These are phyloP conservation scores for Triplophysa rosa DNA, from an alignment of 2,113 vertebrate genomes.

Conservation along the genomic window DNA sequence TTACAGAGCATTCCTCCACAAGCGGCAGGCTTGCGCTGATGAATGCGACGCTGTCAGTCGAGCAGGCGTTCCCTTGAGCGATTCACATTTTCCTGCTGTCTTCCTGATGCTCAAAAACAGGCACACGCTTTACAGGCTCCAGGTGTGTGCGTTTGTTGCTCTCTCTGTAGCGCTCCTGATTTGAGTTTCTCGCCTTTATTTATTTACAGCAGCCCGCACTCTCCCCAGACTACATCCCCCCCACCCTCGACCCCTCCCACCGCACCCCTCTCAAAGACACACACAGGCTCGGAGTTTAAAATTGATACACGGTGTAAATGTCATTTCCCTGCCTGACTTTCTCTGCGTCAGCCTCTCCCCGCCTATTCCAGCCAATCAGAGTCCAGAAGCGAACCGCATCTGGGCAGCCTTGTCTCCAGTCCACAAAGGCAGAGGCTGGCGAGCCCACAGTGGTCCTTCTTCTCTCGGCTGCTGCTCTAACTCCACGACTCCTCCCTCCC, in stretches of 20 bases:
- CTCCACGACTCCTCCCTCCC: constrained; percentile 17
- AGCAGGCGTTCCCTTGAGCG: constrained; percentile 4
- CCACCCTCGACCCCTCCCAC: constrained; percentile 27
- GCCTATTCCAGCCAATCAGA: constrained; percentile 56
- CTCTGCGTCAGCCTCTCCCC: constrained; percentile 51
- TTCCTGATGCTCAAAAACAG: constrained; percentile 19
- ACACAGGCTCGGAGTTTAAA: constrained; percentile 48
- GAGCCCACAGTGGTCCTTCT: constrained; percentile 47
- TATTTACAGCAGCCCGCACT: constrained; percentile 46
- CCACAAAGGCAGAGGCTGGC: constrained; percentile 50
- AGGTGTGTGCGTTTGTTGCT: constrained; percentile 36
- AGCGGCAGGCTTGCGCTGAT: constrained; percentile 2
- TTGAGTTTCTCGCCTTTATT: constrained; percentile 49
- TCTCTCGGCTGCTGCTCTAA: constrained; percentile 39
- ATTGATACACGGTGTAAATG: constrained; percentile 59
- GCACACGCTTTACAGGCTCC: constrained; percentile 37
- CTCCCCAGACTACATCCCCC: constrained; percentile 9
- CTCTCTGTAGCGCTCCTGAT: constrained; percentile 48
- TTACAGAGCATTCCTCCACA: constrained; percentile 4
- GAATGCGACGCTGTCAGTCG: constrained; percentile 10
- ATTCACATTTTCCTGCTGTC: constrained; percentile 11
- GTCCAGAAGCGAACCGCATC: constrained; percentile 52
- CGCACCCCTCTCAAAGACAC: constrained; percentile 39
- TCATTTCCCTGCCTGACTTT: constrained; percentile 59
- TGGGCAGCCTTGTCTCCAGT: constrained; percentile 54